These are phyloP conservation scores for Hyla sarda DNA, from an alignment of 2,113 vertebrate genomes.

Conservation along the genomic window DNA sequence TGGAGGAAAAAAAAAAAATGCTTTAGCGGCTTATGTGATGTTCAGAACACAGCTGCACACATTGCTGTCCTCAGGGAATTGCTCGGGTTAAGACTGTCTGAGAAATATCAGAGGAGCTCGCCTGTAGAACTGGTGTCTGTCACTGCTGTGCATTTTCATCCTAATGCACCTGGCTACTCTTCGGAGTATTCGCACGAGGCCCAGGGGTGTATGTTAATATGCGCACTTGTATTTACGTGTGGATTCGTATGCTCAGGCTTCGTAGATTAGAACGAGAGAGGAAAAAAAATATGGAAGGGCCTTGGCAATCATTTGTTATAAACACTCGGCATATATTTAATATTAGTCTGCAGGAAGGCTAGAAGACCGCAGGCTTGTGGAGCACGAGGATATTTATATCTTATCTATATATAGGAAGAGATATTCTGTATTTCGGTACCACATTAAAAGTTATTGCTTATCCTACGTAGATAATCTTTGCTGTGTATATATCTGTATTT, in stretches of 20 bases:
- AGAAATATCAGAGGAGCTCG: slow-evolving; percentile 33
- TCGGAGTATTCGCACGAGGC: neutral
- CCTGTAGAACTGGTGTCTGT: slow-evolving; percentile 30
- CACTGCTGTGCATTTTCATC: slow-evolving; percentile 16
- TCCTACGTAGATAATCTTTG: neutral
- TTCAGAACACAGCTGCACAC: slow-evolving; percentile 45
- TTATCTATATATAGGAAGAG: neutral
- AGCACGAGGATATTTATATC: slow-evolving; percentile 5
- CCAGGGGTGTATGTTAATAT: neutral
- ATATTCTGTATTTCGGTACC: neutral
- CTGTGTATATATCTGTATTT: neutral
- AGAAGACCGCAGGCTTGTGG: neutral
- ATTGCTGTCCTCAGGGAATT: slow-evolving; percentile 38
- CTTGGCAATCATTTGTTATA: neutral
- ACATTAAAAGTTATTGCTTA: neutral
- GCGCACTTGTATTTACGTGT: neutral
- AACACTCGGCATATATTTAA: neutral
- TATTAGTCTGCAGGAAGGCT: slow-evolving; percentile 11
- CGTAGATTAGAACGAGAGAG: neutral
- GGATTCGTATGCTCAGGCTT: neutral
- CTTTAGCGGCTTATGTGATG: slow-evolving; percentile 4
- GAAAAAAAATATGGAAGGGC: neutral
- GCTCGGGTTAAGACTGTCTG: slow-evolving; percentile 31
- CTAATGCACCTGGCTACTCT: slow-evolving; percentile 17
- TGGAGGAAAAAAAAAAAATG: slow-evolving; percentile 31